These are phyloP conservation scores for Peribatodes rhomboidaria DNA, from an alignment of 2,888 invertebrate species.

Conservation along the genomic window DNA sequence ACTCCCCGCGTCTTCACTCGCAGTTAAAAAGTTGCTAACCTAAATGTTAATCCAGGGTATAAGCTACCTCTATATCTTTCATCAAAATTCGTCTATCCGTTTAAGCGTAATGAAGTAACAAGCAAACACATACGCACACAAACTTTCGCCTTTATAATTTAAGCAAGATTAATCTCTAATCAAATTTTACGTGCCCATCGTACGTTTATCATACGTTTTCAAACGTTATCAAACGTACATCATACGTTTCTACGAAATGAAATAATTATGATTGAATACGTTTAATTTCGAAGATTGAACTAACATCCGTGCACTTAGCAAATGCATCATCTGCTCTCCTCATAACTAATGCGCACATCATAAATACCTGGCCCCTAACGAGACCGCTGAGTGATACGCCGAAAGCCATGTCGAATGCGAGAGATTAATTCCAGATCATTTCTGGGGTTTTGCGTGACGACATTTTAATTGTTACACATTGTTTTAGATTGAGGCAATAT, in stretches of 20 bases:
- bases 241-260: not conserved
- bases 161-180: no score
- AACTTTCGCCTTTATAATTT: no score
- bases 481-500: constrained; percentile 82
- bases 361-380: constrained; percentile 49
- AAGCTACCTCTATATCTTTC: no score
- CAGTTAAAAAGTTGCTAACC: no score
- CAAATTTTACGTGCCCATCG: no score
- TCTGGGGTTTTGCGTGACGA: constrained; percentile 60
- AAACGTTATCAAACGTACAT: no score
- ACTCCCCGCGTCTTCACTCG: no score
- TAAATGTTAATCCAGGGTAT: no score
- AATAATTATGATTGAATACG: not conserved
- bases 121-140: no score
- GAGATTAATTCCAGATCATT: constrained; percentile 52
- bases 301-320: not conserved
- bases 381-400: constrained; percentile 53
- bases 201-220: no score
- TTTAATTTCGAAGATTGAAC: not conserved
- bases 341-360: constrained; percentile 32
- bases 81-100: no score
- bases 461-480: constrained; percentile 80
- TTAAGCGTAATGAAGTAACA: no score
- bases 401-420: constrained; percentile 71
- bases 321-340: constrained; percentile 21